Percentiles rank a stretch among this genome's conserved stretches.
phyloP scores from a whole-genome alignment of 64 coral and sea anemone species.

The Montipora capricornis region DNA sequence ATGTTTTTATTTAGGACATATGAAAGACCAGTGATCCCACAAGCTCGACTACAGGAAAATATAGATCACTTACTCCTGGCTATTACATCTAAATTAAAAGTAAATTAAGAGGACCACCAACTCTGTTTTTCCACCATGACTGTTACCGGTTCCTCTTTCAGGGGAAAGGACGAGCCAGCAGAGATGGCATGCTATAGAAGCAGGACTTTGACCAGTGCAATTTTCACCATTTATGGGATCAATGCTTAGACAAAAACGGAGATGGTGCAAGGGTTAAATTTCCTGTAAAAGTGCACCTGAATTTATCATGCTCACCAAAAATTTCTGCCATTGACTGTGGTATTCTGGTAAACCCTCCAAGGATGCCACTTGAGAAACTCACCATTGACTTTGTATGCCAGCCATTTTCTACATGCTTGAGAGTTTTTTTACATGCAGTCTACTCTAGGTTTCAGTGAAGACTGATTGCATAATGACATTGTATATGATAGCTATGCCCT shows the following conservation, averaged over 20 bases:
- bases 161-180: constrained; percentile 26
- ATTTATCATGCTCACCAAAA: constrained; percentile 34
- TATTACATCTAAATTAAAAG: constrained; percentile 39
- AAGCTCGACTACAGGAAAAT: constrained; percentile 43
- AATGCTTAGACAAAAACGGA: constrained; percentile 69
- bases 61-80: constrained; percentile 30
- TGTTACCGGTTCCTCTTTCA: constrained; percentile 47
- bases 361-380: constrained; percentile 64
- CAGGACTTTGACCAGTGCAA: constrained; percentile 51
- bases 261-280: constrained; percentile 65
- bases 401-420: constrained; percentile 47
- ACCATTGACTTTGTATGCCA: constrained; percentile 63
- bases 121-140: constrained; percentile 57
- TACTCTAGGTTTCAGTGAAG: background rate
- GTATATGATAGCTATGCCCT: background rate
- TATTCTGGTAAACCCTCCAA: constrained; percentile 13
- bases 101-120: background rate
- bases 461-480: background rate
- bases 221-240: constrained; percentile 33
- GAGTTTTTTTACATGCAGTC: background rate
- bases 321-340: constrained; percentile 12
- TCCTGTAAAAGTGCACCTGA: constrained; percentile 52
- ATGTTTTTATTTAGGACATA: constrained; percentile 28
- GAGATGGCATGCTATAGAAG: constrained; percentile 26
- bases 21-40: constrained; percentile 31